These are phyloP conservation scores for Oligia latruncula DNA, from an alignment of 2,888 invertebrate species.

Conservation along the genomic window DNA sequence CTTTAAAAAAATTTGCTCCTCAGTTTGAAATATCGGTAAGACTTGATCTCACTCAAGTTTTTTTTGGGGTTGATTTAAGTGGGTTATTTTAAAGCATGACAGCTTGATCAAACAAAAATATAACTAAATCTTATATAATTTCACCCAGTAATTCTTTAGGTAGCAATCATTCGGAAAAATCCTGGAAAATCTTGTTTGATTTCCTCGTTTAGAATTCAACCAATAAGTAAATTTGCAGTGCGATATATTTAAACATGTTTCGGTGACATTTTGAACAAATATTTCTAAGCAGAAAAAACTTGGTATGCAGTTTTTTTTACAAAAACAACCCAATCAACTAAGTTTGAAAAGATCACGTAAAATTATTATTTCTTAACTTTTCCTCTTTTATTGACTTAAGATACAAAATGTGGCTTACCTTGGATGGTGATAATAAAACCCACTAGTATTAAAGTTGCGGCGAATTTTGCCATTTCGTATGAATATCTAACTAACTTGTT, in stretches of 20 bases:
- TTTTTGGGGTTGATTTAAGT: background rate
- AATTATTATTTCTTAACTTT: slow-evolving; percentile 11
- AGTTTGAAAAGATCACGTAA: background rate
- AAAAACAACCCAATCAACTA: slow-evolving; percentile 25
- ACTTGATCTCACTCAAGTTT: background rate
- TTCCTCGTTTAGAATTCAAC: background rate
- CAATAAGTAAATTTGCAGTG: background rate
- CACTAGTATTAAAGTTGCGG: slow-evolving; percentile 63
- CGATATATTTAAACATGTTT: slow-evolving; percentile 8
- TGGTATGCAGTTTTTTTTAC: background rate
- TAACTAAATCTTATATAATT: background rate
- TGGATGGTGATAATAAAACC: slow-evolving; percentile 66
- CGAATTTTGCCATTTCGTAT: slow-evolving; percentile 71
- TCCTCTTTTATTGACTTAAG: slow-evolving; percentile 15
- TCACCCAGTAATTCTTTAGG: background rate
- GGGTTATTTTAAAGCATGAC: too few species aligned
- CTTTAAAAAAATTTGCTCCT: background rate
- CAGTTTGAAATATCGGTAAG: background rate
- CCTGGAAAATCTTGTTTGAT: background rate
- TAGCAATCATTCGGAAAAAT: background rate
- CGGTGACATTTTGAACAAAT: slow-evolving; percentile 16
- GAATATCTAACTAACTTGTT: slow-evolving; percentile 42
- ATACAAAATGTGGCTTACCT: slow-evolving; percentile 69
- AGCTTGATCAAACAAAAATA: background rate
- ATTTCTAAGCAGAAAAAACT: slow-evolving; percentile 1